Evolutionary conservation across 2,113 vertebrate genomes (phyloP).

Genomic region (Mionectes macconnelli): DNA sequence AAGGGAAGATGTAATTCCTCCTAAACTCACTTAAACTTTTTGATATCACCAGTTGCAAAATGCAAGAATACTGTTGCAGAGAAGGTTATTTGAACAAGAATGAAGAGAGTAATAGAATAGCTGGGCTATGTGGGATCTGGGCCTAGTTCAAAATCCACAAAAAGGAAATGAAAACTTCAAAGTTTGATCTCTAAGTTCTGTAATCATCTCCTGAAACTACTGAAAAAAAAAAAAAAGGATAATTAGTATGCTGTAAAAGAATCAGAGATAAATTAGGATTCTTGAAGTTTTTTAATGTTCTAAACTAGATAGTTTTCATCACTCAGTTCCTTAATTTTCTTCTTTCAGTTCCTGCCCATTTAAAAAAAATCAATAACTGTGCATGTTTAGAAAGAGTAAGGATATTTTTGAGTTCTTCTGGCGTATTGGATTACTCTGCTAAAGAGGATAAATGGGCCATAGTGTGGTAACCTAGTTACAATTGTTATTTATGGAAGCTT

Average conservation of each 20-base stretch:
- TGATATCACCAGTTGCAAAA: not conserved
- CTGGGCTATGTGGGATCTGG: not conserved
- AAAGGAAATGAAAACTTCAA: not conserved
- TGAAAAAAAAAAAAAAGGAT: not conserved
- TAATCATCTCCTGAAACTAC: not conserved
- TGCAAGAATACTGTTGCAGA: not conserved
- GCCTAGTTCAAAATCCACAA: not conserved
- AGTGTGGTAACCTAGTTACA: not conserved
- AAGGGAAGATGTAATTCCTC: not conserved
- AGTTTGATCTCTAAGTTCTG: not conserved
- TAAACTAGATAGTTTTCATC: not conserved
- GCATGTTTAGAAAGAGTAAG: not conserved
- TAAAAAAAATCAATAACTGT: not conserved
- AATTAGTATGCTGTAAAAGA: not conserved
- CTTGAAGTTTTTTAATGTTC: not conserved
- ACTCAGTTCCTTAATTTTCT: not conserved
- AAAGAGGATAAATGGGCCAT: conserved; percentile 31
- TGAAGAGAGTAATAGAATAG: not conserved
- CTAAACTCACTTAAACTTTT: not conserved
- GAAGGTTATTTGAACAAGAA: not conserved
- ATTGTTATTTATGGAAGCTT: conserved; percentile 5
- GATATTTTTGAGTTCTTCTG: conserved; percentile 7
- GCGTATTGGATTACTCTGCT: not conserved
- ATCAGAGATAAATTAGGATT: not conserved
- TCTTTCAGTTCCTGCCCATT: not conserved